A percentile compares a stretch with the other conserved stretches of the same genome.
These are phyloP conservation scores for Monomorium pharaonis DNA, from an alignment of 1,140 invertebrate species.

Conservation along the genomic window DNA sequence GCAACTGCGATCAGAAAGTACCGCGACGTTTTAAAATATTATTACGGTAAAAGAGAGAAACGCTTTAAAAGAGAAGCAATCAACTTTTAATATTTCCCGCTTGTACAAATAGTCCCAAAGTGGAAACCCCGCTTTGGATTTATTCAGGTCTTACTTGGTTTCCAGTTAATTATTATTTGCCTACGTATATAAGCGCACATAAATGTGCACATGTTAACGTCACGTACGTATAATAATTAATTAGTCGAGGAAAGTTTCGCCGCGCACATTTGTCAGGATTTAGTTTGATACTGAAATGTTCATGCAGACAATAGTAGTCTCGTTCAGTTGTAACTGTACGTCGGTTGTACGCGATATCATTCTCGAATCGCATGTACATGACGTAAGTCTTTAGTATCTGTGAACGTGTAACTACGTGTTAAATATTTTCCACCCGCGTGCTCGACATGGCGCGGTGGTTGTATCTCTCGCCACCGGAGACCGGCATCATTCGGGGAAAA, in stretches of 20 bases:
- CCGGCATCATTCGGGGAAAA: not conserved
- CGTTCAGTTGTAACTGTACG: not conserved
- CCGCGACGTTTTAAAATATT: not conserved
- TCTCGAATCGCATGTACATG: not conserved
- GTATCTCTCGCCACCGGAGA: not conserved
- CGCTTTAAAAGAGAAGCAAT: not conserved
- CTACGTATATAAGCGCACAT: no score
- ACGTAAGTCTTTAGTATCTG: not conserved
- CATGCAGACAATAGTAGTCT: not conserved
- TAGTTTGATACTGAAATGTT: constrained; percentile 11
- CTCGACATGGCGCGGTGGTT: not conserved
- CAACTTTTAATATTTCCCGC: not conserved
- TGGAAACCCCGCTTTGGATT: not conserved
- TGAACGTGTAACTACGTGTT: not conserved
- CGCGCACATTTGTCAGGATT: not conserved
- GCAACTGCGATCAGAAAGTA: not conserved
- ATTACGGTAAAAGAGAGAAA: not conserved
- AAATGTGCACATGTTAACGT: not conserved
- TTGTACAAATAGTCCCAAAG: not conserved
- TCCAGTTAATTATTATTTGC: not conserved
- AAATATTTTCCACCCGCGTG: not conserved
- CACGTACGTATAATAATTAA: constrained; percentile 1
- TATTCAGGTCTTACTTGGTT: no score
- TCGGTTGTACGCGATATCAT: not conserved
- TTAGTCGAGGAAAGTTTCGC: not conserved